Percentiles rank a stretch among this genome's conserved stretches.
Evolutionary conservation across 2,888 invertebrate genomes (phyloP).

Genomic region (Tetramorium bicarinatum): DNA sequence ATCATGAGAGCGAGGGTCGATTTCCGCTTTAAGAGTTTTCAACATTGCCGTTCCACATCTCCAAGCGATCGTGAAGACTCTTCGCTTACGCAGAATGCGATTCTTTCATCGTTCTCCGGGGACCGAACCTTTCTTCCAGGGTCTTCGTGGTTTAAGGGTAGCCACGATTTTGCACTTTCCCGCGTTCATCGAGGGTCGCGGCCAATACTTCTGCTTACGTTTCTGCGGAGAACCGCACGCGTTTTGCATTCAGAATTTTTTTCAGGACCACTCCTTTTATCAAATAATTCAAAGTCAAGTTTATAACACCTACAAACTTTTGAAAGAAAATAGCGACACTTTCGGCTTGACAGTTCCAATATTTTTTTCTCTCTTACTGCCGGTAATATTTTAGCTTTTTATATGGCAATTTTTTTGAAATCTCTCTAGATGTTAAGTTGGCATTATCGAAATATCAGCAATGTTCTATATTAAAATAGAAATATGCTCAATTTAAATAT

Average conservation of each 20-base stretch:
- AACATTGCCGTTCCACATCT: slow-evolving; percentile 68
- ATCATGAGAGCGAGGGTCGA: slow-evolving; percentile 44
- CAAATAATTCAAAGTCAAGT: slow-evolving; percentile 31
- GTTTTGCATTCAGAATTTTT: slow-evolving; percentile 57
- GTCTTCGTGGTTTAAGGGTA: slow-evolving; percentile 54
- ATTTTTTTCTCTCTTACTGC: background rate
- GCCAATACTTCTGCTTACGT: slow-evolving; percentile 59
- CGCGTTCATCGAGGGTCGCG: slow-evolving; percentile 38
- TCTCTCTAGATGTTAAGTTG: background rate
- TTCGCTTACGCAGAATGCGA: slow-evolving; percentile 72
- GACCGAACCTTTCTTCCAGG: slow-evolving; percentile 63
- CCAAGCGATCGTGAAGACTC: slow-evolving; percentile 69
- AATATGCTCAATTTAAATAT: background rate
- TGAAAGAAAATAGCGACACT: background rate
- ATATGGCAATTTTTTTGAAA: background rate
- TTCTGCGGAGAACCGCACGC: slow-evolving; percentile 56
- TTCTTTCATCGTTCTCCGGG: slow-evolving; percentile 72
- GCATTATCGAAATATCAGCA: background rate
- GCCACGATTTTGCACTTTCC: slow-evolving; percentile 69
- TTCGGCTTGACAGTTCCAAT: background rate
- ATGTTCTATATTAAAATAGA: background rate
- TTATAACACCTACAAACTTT: background rate
- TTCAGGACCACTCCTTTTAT: background rate
- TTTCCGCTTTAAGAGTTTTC: slow-evolving; percentile 59
- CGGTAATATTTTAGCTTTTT: background rate